Evolutionary conservation across 2,797 vertebrate genomes (phyloP).

Genomic region (Nasua narica): DNA sequence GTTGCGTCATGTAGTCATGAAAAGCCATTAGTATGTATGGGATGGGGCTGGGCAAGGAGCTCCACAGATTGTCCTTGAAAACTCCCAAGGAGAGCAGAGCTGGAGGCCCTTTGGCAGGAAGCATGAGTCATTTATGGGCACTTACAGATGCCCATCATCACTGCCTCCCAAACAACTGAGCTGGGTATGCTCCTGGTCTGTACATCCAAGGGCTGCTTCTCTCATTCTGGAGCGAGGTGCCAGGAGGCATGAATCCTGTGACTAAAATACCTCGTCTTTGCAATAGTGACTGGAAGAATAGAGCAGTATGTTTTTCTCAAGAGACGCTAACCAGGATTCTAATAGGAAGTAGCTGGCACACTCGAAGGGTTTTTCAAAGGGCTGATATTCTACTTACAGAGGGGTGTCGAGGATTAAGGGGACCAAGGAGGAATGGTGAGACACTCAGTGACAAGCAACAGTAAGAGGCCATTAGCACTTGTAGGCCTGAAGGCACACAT

Average conservation of each 20-base stretch:
- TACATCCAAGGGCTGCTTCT: not conserved
- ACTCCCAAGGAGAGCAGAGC: not conserved
- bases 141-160: not conserved
- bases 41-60: not conserved
- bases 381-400: not conserved
- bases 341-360: not conserved
- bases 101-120: not conserved
- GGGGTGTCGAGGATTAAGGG: not conserved
- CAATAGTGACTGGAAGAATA: not conserved
- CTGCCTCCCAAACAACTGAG: not conserved
- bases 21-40: not conserved
- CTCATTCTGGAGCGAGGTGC: not conserved
- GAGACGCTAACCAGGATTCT: not conserved
- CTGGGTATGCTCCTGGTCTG: not conserved
- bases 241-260: not conserved
- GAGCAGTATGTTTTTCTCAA: not conserved
- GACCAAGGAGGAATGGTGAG: not conserved
- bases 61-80: constrained; percentile 1
- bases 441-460: not conserved
- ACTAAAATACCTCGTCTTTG: not conserved
- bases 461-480: not conserved
- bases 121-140: constrained; percentile 2
- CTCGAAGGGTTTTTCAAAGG: not conserved
- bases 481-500: not conserved
- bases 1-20: not conserved